Evolutionary conservation across 2,797 vertebrate genomes (phyloP).

Genomic region (Botia kubotai): DNA sequence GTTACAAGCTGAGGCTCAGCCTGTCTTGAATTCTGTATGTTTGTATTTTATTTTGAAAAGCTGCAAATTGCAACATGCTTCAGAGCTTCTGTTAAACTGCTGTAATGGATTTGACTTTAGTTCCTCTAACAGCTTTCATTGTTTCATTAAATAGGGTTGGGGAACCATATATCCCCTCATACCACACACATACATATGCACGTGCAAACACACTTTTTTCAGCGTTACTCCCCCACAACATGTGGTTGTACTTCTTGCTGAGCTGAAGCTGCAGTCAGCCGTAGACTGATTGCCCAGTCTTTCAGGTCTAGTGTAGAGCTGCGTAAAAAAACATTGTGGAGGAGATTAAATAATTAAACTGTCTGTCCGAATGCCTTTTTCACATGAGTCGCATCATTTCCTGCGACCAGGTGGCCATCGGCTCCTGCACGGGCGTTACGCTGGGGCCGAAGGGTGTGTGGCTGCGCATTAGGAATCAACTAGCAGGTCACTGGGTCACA

Average conservation of each 20-base stretch:
- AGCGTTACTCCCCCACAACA: slow-evolving; percentile 25
- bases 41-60: background rate
- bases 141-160: slow-evolving; percentile 50
- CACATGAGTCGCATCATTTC: slow-evolving; percentile 21
- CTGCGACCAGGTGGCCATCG: background rate
- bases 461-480: background rate
- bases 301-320: background rate
- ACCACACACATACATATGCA: slow-evolving; percentile 19
- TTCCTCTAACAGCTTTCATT: slow-evolving; percentile 52
- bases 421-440: background rate
- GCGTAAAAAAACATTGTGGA: slow-evolving; percentile 52
- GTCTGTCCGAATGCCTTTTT: background rate
- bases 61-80: background rate
- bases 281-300: slow-evolving; percentile 16
- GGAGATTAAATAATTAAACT: slow-evolving; percentile 40
- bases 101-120: slow-evolving; percentile 14
- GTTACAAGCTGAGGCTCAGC: background rate
- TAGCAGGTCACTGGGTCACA: slow-evolving; percentile 33
- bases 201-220: background rate
- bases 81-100: background rate
- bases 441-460: slow-evolving; percentile 6
- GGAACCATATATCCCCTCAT: slow-evolving; percentile 24
- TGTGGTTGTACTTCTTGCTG: slow-evolving; percentile 55
- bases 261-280: slow-evolving; percentile 8
- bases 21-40: no score